phyloP scores from a whole-genome alignment of 2,888 invertebrate species.

The Resseliella maxima region DNA sequence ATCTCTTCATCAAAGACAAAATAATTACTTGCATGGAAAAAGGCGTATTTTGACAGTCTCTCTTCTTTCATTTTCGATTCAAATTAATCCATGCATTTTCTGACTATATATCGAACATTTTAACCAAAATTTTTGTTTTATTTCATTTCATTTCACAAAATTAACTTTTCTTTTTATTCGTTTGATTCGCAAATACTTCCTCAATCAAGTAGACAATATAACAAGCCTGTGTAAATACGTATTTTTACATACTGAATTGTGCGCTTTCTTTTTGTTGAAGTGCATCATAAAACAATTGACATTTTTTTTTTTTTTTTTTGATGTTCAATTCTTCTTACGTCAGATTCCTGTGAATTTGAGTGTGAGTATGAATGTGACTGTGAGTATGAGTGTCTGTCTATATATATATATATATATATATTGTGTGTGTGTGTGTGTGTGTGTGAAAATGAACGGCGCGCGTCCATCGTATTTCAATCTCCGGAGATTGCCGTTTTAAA shows the following conservation, averaged over 20 bases:
- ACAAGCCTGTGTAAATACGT: background rate
- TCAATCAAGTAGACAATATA: conserved; percentile 35
- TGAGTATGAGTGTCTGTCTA: background rate
- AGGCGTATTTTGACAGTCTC: conserved; percentile 16
- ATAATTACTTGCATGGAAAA: background rate
- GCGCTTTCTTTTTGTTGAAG: conserved; percentile 15
- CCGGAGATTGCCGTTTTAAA: conserved; percentile 40
- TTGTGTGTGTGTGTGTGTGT: too few relatives aligned
- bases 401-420: too few relatives aligned
- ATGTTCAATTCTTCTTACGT: too few relatives aligned
- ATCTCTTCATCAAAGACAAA: conserved; percentile 47
- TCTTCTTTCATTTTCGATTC: background rate
- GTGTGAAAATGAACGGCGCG: too few relatives aligned
- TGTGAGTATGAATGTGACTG: too few relatives aligned
- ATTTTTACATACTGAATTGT: background rate
- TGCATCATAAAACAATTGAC: conserved; percentile 28
- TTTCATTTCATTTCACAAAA: too few relatives aligned
- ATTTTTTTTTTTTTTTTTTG: too few relatives aligned
- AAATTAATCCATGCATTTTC: background rate
- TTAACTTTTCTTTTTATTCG: too few relatives aligned
- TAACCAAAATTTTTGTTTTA: too few relatives aligned
- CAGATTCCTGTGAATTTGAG: too few relatives aligned
- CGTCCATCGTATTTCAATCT: background rate
- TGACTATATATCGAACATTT: background rate
- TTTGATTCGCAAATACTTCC: background rate